A percentile compares a stretch with the other conserved stretches of the same genome.
These are phyloP conservation scores for Rhyacichthys aspro DNA, from an alignment of 2,797 vertebrate species.

Conservation along the genomic window DNA sequence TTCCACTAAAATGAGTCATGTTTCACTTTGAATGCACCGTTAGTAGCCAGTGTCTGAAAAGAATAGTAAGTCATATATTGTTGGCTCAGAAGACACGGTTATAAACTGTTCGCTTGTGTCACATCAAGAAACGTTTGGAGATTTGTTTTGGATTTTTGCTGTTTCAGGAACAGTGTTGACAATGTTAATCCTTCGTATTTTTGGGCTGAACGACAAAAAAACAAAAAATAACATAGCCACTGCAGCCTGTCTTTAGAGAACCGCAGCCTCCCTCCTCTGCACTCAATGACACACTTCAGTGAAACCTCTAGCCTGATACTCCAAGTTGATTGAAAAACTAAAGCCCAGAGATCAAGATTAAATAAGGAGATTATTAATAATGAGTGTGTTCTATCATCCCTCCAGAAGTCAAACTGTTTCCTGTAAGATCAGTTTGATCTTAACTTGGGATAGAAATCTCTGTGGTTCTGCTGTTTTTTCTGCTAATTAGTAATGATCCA, in stretches of 20 bases:
- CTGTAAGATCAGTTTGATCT: constrained; percentile 65
- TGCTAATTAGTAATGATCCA: constrained; percentile 76
- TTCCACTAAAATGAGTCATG: constrained; percentile 90
- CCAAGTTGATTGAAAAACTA: constrained; percentile 80
- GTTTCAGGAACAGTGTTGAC: constrained; percentile 28
- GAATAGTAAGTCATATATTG: constrained; percentile 84
- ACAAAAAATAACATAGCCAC: constrained; percentile 41
- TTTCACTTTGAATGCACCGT: constrained; percentile 85
- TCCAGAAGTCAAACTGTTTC: constrained; percentile 67
- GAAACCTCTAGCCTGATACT: constrained; percentile 67
- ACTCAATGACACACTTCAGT: constrained; percentile 50
- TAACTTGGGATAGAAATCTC: constrained; percentile 70
- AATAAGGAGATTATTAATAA: constrained; percentile 81
- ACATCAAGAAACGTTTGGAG: constrained; percentile 45
- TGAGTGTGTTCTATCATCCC: constrained; percentile 70
- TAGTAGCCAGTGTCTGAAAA: constrained; percentile 80
- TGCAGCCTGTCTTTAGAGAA: constrained; percentile 28
- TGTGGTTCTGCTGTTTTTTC: constrained; percentile 57
- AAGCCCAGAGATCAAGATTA: constrained; percentile 78
- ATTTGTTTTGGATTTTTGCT: constrained; percentile 40
- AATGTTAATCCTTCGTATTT: constrained; percentile 59
- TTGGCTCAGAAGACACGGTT: constrained; percentile 75
- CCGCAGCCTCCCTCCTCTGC: constrained; percentile 22
- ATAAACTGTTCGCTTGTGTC: constrained; percentile 64
- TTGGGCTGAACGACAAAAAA: constrained; percentile 30